Evolutionary conservation across 2,797 vertebrate genomes (phyloP).

Genomic region (Microcaecilia unicolor): DNA sequence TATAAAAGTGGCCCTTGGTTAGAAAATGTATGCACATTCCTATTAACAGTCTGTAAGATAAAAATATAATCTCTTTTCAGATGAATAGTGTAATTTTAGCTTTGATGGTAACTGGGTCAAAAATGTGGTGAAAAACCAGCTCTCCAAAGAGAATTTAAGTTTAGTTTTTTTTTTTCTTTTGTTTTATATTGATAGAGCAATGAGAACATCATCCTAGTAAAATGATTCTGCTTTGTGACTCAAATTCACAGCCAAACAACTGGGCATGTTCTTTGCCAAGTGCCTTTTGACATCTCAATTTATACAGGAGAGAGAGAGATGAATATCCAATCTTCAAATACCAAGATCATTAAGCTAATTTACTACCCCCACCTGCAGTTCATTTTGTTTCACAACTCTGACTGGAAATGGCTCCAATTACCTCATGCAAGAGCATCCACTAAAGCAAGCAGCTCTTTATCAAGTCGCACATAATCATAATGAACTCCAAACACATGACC

Average conservation of each 20-base stretch:
- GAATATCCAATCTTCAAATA: neutral
- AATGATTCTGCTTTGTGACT: neutral
- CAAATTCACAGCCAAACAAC: neutral
- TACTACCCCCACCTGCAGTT: neutral
- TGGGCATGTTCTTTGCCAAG: neutral
- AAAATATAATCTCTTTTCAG: too few species aligned
- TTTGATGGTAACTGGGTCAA: too few species aligned
- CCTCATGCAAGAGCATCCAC: neutral
- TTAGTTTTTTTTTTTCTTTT: too few species aligned
- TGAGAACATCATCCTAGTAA: neutral
- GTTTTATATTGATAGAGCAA: neutral
- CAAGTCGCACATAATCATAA: neutral
- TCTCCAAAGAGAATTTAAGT: neutral
- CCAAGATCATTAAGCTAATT: neutral
- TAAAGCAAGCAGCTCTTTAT: neutral
- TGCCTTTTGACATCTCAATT: neutral
- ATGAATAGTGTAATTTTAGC: too few species aligned
- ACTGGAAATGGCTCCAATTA: neutral
- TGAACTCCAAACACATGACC: neutral
- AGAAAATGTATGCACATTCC: too few species aligned
- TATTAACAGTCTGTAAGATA: too few species aligned
- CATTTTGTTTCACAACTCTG: neutral
- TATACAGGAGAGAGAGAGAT: neutral
- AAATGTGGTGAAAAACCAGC: neutral
- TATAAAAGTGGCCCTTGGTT: too few species aligned